Evolutionary conservation across 2,888 invertebrate species (phyloP), one percentile per base, ranked within the genome.

Genomic region (Emmelina monodactyla): DNA sequence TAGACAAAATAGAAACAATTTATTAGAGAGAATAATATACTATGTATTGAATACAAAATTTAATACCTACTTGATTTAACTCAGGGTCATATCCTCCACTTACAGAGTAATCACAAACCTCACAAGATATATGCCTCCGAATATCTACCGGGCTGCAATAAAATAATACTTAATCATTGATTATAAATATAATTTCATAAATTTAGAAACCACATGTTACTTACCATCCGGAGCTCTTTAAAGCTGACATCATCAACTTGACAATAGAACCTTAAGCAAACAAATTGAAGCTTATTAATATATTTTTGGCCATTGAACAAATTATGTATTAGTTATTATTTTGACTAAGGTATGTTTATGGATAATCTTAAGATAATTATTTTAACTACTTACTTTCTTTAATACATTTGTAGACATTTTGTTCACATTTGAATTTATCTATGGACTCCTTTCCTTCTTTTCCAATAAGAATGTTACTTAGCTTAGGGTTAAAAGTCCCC

Each of bases 71-170:
- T 61, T 94, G 94, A 71, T 94, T 94, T 14, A 87, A 60, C 44
- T 86, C 82, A 9, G 91, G 88, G 75, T 95, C 94, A 67, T 92
- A 97, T 11, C 97, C 97, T 15, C 97, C 97, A 51, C 88, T 93
- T 0, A 97, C 92, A 6, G 85, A 81, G 9, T 82, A 69, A 53
- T 89, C 88, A 70, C 97, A 97, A 13, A 89, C 86, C 81, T 97
- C 97, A 78, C 97, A 97, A 1, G 92, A 88, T 46, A 97, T 88
- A 58, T 97, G 96, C 38, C 97, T 84, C 28, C 91, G 75, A 15
- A 95, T 83, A 58, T 96, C 91, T 37, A 97, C 72, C 16, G 88
- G 85, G 66, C 93, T 91, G 67, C 28, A 84, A 84, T 43, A 47
- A 14, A 45, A 39, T 41, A 19, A 33, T 32, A 37, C 22, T 36